phyloP scores from a whole-genome alignment of 2,113 vertebrate genomes.

The Bubo bubo region DNA sequence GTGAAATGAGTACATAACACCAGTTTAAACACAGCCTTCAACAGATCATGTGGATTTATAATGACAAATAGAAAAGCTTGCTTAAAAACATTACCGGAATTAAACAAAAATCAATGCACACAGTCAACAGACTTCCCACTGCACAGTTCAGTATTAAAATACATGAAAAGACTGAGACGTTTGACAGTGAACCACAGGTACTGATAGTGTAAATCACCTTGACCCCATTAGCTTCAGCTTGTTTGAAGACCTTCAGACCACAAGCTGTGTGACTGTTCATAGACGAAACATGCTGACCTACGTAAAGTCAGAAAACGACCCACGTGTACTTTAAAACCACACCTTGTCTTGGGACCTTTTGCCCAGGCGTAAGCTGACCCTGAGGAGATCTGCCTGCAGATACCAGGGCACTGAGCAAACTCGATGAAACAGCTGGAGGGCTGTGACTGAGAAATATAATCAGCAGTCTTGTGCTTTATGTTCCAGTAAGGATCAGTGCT shows the following conservation, averaged over 20 bases:
- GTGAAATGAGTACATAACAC: not conserved
- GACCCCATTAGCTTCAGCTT: not conserved
- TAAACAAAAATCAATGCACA: not conserved
- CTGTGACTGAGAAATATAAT: not conserved
- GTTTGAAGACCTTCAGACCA: not conserved
- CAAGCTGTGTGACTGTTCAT: not conserved
- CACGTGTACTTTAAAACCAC: not conserved
- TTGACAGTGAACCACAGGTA: not conserved
- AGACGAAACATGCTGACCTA: not conserved
- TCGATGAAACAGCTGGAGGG: not conserved
- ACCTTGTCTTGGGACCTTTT: not conserved
- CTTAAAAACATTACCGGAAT: not conserved
- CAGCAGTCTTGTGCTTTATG: not conserved
- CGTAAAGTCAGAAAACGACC: not conserved
- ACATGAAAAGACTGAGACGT: not conserved
- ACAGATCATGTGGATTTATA: not conserved
- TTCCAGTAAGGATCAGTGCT: not conserved
- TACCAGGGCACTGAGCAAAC: not conserved
- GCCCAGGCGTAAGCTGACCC: not conserved
- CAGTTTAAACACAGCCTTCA: not conserved
- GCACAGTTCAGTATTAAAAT: not conserved
- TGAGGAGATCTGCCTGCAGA: constrained; percentile 38
- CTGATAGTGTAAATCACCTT: not conserved
- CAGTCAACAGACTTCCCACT: not conserved
- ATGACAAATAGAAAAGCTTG: not conserved